These are phyloP conservation scores for Azorinus chamasolen DNA, from an alignment of 2,888 invertebrate genomes.

Conservation along the genomic window DNA sequence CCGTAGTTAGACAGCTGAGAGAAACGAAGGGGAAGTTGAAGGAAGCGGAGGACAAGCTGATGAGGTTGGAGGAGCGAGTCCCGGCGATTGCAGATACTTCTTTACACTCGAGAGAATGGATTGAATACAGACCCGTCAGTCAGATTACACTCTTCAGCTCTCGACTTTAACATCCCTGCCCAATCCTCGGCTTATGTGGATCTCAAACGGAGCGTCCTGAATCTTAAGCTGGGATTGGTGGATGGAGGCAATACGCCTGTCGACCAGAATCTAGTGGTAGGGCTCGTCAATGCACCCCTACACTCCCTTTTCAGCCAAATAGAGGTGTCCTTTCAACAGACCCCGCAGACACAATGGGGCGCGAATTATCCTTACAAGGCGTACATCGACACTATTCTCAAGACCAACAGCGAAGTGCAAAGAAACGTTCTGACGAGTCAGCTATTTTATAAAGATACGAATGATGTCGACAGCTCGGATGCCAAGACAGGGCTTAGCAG, in stretches of 20 bases:
- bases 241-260: conserved; percentile 9
- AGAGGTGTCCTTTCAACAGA: conserved; percentile 44
- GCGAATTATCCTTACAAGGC: conserved; percentile 62
- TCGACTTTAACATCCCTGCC: conserved; percentile 46
- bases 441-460: conserved; percentile 44
- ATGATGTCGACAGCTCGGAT: conserved; percentile 27
- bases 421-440: conserved; percentile 15
- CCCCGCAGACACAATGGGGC: conserved; percentile 24
- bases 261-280: background rate
- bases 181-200: conserved; percentile 47
- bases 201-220: conserved; percentile 36
- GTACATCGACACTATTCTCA: conserved; percentile 56
- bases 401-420: conserved; percentile 18
- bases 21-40: background rate
- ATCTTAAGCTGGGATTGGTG: conserved; percentile 30
- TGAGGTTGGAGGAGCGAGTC: conserved; percentile 1
- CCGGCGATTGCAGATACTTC: conserved; percentile 26
- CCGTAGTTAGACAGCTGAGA: conserved; percentile 1
- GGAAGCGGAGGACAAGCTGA: conserved; percentile 9
- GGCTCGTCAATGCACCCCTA: conserved; percentile 27
- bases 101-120: conserved; percentile 30
- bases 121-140: conserved; percentile 39
- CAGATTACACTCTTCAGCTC: conserved; percentile 19
- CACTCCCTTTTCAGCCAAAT: conserved; percentile 46
- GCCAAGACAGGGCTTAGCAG: conserved; percentile 37